Percentiles rank a stretch among this genome's conserved stretches.
Conservation (phyloP, 2,797 vertebrate species). For the Erithacus rubecula region DNA sequence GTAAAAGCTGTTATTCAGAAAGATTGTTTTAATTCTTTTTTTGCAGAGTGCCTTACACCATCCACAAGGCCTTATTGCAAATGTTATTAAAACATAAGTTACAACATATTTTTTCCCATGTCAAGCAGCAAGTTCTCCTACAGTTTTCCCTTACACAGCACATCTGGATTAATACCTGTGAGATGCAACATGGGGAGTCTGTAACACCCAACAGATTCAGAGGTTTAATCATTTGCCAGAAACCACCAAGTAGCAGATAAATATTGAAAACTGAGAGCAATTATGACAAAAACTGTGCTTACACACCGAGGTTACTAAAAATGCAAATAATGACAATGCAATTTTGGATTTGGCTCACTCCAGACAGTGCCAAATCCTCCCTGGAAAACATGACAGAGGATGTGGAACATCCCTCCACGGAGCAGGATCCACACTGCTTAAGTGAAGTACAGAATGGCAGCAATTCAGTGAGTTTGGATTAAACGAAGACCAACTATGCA, state of each 20-base stretch:
- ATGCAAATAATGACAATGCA: not conserved
- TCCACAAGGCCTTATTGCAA: not conserved
- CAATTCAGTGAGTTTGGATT: not conserved
- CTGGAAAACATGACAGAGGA: not conserved
- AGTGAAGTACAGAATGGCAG: fast-evolving
- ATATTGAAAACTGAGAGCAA: not conserved
- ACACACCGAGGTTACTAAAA: not conserved
- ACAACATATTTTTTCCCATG: not conserved
- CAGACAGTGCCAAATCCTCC: not conserved
- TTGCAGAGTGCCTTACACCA: not conserved
- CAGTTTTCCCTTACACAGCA: not conserved
- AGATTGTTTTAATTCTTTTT: not conserved
- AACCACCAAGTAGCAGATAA: not conserved
- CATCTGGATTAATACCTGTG: not conserved
- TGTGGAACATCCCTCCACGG: not conserved
- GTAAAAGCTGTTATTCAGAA: not conserved
- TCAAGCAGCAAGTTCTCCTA: not conserved
- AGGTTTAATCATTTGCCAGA: not conserved
- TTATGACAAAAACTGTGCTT: fast-evolving
- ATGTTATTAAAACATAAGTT: not conserved
- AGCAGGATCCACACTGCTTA: not conserved
- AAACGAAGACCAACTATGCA: not conserved
- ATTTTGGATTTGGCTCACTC: not conserved
- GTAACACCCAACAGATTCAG: not conserved
- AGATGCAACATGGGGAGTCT: not conserved